Conservation (phyloP, 2,888 invertebrate species). For the Drosophila subsilvestris region DNA sequence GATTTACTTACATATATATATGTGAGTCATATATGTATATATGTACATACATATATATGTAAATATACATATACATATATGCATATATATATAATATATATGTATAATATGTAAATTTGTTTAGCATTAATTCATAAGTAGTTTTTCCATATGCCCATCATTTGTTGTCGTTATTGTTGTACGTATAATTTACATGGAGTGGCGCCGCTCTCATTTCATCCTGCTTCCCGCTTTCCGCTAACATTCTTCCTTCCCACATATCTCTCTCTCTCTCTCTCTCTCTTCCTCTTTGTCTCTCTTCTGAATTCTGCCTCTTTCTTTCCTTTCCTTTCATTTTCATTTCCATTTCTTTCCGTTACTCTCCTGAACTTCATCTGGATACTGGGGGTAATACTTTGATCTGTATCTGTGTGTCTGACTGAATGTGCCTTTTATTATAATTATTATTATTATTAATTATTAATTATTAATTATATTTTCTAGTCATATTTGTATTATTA, state of each 20-base stretch:
- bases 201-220: conserved; percentile 31
- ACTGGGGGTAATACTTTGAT: conserved; percentile 39
- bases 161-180: conserved; percentile 59
- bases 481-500: conserved; percentile 37
- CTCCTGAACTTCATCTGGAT: conserved; percentile 22
- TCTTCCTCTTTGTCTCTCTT: too few relatives aligned
- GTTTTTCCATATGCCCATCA: conserved; percentile 50
- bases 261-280: neutral
- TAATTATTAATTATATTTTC: conserved; percentile 12
- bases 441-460: conserved; percentile 3
- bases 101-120: conserved; percentile 45
- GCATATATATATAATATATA: conserved; percentile 40
- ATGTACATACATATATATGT: conserved; percentile 12
- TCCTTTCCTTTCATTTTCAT: neutral
- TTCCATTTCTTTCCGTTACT: neutral
- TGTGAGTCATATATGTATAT: conserved; percentile 7
- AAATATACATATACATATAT: conserved; percentile 27
- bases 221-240: conserved; percentile 16
- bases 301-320: neutral
- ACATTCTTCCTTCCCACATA: conserved; percentile 1
- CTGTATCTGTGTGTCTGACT: conserved; percentile 6
- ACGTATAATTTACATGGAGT: conserved; percentile 73
- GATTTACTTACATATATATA: conserved; percentile 36
- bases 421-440: conserved; percentile 10
- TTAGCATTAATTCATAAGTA: conserved; percentile 49